Evolutionary conservation across 2,113 vertebrate species (phyloP).

Genomic region (Cyphomyrus plagiostoma): DNA sequence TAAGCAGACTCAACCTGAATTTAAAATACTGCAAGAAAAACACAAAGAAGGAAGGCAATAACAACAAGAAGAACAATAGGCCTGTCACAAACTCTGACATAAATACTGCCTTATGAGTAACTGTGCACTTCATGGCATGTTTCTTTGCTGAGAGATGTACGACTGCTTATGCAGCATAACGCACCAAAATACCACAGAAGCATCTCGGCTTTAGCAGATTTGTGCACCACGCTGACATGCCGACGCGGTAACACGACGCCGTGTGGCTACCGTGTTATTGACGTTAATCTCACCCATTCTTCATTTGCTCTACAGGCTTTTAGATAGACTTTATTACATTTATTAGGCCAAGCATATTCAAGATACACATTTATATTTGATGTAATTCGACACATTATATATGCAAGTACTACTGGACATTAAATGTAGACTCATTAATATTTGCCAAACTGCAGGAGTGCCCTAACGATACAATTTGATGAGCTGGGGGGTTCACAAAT

Average conservation of each 20-base stretch:
- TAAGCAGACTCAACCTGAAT: background rate
- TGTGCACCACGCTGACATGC: background rate
- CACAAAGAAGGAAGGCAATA: background rate
- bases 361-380: background rate
- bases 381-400: background rate
- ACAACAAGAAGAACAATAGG: background rate
- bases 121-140: background rate
- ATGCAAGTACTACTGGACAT: background rate
- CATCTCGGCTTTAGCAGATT: background rate
- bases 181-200: background rate
- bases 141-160: background rate
- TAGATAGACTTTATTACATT: background rate
- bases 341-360: background rate
- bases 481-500: background rate
- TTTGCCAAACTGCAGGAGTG: background rate
- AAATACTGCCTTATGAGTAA: background rate
- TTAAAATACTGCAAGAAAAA: background rate
- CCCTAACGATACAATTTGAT: background rate
- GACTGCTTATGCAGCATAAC: background rate
- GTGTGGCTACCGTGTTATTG: background rate
- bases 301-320: background rate
- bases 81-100: background rate
- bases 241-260: background rate
- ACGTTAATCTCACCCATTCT: background rate
- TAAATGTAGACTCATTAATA: background rate